These are phyloP conservation scores for Heloderma charlesbogerti DNA, from an alignment of 2,113 vertebrate genomes.

Conservation along the genomic window DNA sequence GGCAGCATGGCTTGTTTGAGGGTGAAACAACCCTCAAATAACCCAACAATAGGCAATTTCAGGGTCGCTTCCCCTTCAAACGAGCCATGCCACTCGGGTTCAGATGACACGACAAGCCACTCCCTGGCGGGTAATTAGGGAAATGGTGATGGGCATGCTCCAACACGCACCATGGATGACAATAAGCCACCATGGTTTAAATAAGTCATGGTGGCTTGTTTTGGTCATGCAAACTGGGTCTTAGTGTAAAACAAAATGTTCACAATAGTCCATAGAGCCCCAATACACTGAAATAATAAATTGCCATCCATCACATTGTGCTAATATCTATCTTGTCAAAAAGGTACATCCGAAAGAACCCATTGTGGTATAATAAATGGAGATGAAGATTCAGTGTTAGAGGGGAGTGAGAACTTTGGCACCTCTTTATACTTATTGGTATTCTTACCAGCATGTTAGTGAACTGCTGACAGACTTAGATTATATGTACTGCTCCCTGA, in stretches of 20 bases:
- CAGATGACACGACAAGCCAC: no score
- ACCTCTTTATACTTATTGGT: conserved; percentile 43
- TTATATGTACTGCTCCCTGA: conserved; percentile 47
- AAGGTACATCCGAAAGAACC: conserved; percentile 45
- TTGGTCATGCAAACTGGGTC: no score
- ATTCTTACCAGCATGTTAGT: conserved; percentile 50
- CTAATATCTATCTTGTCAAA: conserved; percentile 30
- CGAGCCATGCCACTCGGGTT: no score
- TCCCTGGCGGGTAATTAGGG: no score
- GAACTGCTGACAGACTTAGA: conserved; percentile 65
- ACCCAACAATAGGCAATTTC: no score
- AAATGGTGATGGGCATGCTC: no score
- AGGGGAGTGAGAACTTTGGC: conserved; percentile 8
- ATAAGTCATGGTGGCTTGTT: no score
- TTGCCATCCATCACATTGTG: neutral
- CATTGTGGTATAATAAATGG: conserved; percentile 44
- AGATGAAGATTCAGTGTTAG: conserved; percentile 15
- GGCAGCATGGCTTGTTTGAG: no score
- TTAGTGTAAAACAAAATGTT: neutral
- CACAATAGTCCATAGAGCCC: neutral
- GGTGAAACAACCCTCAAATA: no score
- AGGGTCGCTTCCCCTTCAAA: no score
- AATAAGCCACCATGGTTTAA: no score
- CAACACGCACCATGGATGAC: no score
- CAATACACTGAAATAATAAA: conserved; percentile 28